Conservation (phyloP, 2,113 vertebrate genomes). For the Petaurus breviceps region DNA sequence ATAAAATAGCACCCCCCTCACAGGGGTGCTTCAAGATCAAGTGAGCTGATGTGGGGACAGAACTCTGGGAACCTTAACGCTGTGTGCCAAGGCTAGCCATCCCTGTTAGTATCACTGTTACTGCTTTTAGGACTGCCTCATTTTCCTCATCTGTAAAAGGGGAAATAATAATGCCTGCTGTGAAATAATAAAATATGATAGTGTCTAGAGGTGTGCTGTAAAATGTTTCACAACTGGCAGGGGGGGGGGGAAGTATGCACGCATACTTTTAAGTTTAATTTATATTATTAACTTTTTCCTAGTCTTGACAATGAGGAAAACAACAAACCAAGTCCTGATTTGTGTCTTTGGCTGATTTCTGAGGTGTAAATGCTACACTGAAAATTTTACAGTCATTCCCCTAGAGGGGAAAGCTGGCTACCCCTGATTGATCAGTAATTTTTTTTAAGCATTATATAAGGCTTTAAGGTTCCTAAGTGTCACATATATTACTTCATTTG, state of each 20-base stretch:
- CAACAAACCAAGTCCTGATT: not conserved
- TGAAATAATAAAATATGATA: not conserved
- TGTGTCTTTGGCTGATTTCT: not conserved
- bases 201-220: no score
- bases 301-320: not conserved
- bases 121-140: not conserved
- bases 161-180: not conserved
- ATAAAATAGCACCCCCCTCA: not conserved
- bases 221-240: not conserved
- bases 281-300: not conserved
- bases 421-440: not conserved
- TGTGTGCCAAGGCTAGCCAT: not conserved
- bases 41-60: not conserved
- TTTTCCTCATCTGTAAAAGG: not conserved
- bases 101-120: not conserved
- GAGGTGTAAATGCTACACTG: not conserved
- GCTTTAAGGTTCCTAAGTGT: not conserved
- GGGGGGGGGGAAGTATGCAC: not conserved
- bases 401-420: not conserved
- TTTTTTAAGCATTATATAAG: not conserved
- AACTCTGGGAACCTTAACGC: not conserved
- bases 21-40: not conserved
- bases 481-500: not conserved
- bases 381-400: not conserved
- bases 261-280: not conserved